phyloP scores from a whole-genome alignment of 2,113 vertebrate species.

The Carlito syrichta region DNA sequence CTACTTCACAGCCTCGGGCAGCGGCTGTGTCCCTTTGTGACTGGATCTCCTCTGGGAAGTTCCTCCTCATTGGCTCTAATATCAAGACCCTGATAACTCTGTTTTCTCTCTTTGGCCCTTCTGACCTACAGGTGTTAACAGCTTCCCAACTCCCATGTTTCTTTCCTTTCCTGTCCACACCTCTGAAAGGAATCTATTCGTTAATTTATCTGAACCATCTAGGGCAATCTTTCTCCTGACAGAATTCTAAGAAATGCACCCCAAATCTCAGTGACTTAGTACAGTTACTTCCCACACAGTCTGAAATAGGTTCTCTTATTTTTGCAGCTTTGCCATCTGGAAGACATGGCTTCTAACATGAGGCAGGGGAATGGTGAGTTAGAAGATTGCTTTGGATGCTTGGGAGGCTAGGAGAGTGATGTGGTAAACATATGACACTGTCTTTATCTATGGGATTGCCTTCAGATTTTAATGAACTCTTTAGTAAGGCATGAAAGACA shows the following conservation, averaged over 20 bases:
- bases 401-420: neutral
- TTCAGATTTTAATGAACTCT: neutral
- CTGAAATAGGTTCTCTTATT: neutral
- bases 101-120: neutral
- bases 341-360: neutral
- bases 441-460: neutral
- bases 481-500: neutral
- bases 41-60: neutral
- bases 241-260: neutral
- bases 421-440: neutral
- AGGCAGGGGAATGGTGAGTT: neutral
- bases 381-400: neutral
- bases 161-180: neutral
- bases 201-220: slow-evolving; percentile 7
- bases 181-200: neutral
- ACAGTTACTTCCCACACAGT: neutral
- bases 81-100: neutral
- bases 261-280: neutral
- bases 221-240: neutral
- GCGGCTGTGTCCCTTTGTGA: too few relatives aligned
- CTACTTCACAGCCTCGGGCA: too few relatives aligned
- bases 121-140: neutral
- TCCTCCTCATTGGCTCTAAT: neutral
- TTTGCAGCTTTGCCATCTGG: neutral
- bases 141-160: neutral